These are phyloP conservation scores for Micrasema longulum DNA, from an alignment of 1,140 invertebrate species.

Conservation along the genomic window DNA sequence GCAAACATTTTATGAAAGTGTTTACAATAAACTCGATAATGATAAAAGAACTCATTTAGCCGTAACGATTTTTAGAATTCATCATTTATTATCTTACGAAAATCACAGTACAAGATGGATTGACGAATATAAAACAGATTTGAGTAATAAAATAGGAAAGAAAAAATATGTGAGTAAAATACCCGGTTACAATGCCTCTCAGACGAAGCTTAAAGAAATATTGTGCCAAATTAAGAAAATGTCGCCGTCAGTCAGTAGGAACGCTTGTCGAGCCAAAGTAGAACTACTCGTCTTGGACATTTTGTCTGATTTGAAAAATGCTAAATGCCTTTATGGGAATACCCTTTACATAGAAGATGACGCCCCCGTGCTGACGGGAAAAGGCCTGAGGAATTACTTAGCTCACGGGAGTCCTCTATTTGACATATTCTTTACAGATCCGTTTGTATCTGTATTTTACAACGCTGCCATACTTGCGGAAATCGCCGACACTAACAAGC, in stretches of 20 bases:
- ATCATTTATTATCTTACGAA: background rate
- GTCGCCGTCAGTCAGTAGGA: no score
- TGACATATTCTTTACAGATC: background rate
- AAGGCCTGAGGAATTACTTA: background rate
- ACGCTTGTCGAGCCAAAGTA: background rate
- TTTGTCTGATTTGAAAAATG: background rate
- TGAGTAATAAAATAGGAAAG: background rate
- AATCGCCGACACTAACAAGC: background rate
- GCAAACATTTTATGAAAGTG: background rate
- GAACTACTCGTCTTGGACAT: background rate
- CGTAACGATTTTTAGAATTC: background rate
- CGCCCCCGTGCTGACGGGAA: background rate
- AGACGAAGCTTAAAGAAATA: no score
- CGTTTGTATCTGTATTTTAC: background rate
- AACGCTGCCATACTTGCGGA: background rate
- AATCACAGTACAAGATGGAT: background rate
- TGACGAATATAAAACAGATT: background rate
- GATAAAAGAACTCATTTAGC: background rate
- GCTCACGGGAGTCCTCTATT: constrained; percentile 4
- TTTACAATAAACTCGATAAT: background rate
- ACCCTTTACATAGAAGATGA: background rate
- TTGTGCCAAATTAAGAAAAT: no score
- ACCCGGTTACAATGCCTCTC: no score
- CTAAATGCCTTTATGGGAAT: background rate
- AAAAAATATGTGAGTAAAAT: no score